Evolutionary conservation across 2,113 vertebrate genomes (phyloP), one percentile per base, ranked within the genome.

Genomic region (Nibea coibor): DNA sequence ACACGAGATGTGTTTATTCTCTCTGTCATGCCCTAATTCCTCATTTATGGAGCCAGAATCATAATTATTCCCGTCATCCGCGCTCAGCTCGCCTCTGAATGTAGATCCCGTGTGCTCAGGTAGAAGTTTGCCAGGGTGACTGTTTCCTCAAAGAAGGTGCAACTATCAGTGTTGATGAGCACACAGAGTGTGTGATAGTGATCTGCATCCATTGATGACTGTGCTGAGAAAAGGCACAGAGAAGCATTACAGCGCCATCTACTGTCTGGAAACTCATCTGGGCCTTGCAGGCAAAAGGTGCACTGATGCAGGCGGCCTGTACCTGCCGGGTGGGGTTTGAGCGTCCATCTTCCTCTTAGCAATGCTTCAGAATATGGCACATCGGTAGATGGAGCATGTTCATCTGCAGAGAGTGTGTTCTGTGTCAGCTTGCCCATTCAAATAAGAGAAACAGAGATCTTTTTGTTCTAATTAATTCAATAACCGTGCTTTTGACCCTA

Each of bases 181-280:
- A 14, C 53, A 42, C 39, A 0, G 63, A 43, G 68, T 53, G 86
- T 78, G 72, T 54, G 82, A 78, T 80, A 72, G 66, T 53, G 75
- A 87, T 87, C 78, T 86, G 78, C 45, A 71, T 62, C 58, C 50
- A 45, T 2, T 63, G 77, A 79, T 74, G 24, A 26, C 24, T 69
- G 73, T 31, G 43, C 69, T 35, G 65, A 53, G 58, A 68, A 3
- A 45, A 31, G 48, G 39, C 78, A 42, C 72, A 85, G 65, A 64
- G 80, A 83, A 87, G 89, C 85, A 83, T 86, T 65, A 87, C 86
- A 86, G 84, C 87, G 81, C 90, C 92, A 91, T 91, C 92, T 91
- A 86, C 87, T 91, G 90, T 78, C 84, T 19, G 59, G 43, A 83
- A 54, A 39, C 19, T 47, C 75, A 72, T 65, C 22, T 83, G 65